Percentiles rank a stretch among this genome's conserved stretches.
Conservation (phyloP, 2,888 invertebrate genomes). For the Petrolisthes cinctipes region DNA sequence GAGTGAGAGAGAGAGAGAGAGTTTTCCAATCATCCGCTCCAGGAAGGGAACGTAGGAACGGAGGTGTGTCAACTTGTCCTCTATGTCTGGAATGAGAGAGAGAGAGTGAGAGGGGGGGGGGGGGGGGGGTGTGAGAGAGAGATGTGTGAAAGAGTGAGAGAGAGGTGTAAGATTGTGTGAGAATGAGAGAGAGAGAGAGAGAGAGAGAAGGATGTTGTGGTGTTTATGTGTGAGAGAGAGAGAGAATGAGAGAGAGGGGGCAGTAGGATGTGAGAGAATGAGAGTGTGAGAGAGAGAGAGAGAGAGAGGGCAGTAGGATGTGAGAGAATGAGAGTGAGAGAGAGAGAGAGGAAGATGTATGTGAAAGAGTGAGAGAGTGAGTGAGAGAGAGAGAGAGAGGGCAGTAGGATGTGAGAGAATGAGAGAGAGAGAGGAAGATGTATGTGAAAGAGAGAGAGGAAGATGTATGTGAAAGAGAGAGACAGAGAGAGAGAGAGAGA, state of each 20-base stretch:
- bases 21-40: slow-evolving; percentile 47
- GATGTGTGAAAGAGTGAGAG: too few relatives aligned
- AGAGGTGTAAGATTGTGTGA: not conserved
- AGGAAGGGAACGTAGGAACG: slow-evolving; percentile 46
- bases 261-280: too few relatives aligned
- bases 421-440: not conserved
- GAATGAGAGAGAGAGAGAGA: not conserved
- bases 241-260: not conserved
- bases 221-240: not conserved
- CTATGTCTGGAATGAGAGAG: not conserved
- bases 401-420: too few relatives aligned
- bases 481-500: too few relatives aligned
- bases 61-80: slow-evolving; percentile 39
- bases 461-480: too few relatives aligned
- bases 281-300: not conserved
- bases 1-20: too few relatives aligned
- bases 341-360: too few relatives aligned
- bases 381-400: too few relatives aligned
- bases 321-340: too few relatives aligned
- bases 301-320: not conserved
- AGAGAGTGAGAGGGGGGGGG: not conserved
- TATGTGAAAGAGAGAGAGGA: too few relatives aligned
- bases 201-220: not conserved
- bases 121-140: not conserved
- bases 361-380: too few relatives aligned